Evolutionary conservation across 2,797 vertebrate species (phyloP).

Genomic region (Acipenser transmontanus): DNA sequence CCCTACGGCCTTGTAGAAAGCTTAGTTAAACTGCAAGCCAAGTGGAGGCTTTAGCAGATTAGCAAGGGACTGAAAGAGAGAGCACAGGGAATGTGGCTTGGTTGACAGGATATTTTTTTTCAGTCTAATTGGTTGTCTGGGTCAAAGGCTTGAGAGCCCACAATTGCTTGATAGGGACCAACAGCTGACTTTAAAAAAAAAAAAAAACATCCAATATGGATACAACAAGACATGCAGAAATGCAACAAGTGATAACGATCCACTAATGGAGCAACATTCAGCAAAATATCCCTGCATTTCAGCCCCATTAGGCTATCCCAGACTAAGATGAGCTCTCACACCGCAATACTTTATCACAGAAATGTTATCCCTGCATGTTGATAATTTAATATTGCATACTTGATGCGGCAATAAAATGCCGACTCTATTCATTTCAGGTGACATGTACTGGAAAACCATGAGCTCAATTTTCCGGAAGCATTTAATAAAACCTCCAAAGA

Average conservation of each 20-base stretch:
- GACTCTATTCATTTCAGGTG: slow-evolving; percentile 32
- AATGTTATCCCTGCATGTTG: slow-evolving; percentile 35
- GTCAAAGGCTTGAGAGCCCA: slow-evolving; percentile 30
- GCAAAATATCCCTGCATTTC: slow-evolving; percentile 6
- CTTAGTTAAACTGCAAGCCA: slow-evolving; percentile 15
- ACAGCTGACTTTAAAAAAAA: slow-evolving; percentile 26
- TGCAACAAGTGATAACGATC: slow-evolving; percentile 6
- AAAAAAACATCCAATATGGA: slow-evolving; percentile 15
- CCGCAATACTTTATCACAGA: slow-evolving; percentile 28
- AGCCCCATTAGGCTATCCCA: slow-evolving; percentile 24
- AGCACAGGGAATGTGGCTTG: slow-evolving; percentile 4
- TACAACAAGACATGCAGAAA: slow-evolving; percentile 7
- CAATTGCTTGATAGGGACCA: background rate
- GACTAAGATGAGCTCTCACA: slow-evolving; percentile 36
- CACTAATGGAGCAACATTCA: slow-evolving; percentile 2
- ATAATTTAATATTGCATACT: slow-evolving; percentile 34
- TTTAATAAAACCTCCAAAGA: slow-evolving; percentile 32
- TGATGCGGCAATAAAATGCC: slow-evolving; percentile 39
- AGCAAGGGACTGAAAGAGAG: slow-evolving; percentile 17
- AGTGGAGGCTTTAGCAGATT: slow-evolving; percentile 23
- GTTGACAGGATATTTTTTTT: slow-evolving; percentile 9
- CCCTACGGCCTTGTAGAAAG: slow-evolving; percentile 4
- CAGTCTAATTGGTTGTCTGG: slow-evolving; percentile 36
- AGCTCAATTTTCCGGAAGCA: slow-evolving; percentile 37
- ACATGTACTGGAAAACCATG: slow-evolving; percentile 15